Base-by-base conservation (phyloP, 2,888 invertebrate species). In the Dioctria linearis region DNA sequence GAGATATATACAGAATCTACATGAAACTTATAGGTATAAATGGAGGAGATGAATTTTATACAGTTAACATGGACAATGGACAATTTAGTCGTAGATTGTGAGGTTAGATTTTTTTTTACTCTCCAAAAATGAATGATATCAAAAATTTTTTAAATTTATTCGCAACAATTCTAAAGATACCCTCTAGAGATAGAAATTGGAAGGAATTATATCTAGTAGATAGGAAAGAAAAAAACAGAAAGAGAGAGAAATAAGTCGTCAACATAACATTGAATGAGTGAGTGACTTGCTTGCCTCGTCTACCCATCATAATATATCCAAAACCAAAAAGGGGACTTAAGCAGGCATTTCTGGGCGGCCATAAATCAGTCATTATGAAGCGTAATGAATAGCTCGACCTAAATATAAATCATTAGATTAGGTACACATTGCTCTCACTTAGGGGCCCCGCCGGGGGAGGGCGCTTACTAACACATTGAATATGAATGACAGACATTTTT, bases 331-430 rank as follows among this genome's bases (percentile, higher is more conserved):
- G 76, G 76, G 76, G 76, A 76, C 63, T 76, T 76, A 76, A 76
- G 76, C 63, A 61, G 63, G 63, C 76, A 76, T 76, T 76, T 76
- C 76, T 84, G 85, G 85, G 85, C 85, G 85, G 86, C 85, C 88
- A 88, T 88, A 88, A 88, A 88, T 88, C 88, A 88, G 87, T 88
- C 88, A 88, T 88, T 88, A 88, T 88, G 88, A 88, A 88, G 87
- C 88, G 87, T 88, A 88, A 88, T 88, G 88, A 88, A 88, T 88
- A 88, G 88, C 88, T 88, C 88, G 88, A 87, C 88, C 88, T 87
- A 87, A 87, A 88, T 88, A 88, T 88, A 88, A 88, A 88, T 88
- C 88, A 88, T 88, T 88, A 88, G 88, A 88, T 88, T 88, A 87
- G 86, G 86, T 86, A 85, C 83, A 82, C 83, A 83, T 83, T 81